Conservation (phyloP, 2,888 invertebrate species). For the Zonitis immaculata region DNA sequence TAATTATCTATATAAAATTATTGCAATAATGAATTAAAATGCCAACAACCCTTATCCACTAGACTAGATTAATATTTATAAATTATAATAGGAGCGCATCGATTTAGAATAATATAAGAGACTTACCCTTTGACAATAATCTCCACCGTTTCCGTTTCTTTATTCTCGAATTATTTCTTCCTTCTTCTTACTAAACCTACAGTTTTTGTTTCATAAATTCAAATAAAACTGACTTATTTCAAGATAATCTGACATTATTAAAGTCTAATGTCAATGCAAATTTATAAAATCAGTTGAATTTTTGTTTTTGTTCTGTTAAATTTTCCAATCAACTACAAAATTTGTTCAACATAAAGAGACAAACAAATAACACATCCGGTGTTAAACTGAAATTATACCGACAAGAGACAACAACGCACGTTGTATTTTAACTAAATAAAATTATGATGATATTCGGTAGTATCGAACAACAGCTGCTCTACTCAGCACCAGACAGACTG, state of each 20-base stretch:
- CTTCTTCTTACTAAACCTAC: neutral
- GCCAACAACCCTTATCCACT: neutral
- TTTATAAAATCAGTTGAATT: neutral
- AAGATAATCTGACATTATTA: neutral
- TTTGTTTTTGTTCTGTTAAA: too few species aligned
- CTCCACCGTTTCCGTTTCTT: neutral
- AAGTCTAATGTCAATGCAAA: neutral
- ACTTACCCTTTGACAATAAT: neutral
- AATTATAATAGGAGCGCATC: neutral
- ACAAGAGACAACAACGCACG: neutral
- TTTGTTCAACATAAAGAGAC: neutral
- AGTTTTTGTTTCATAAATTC: neutral
- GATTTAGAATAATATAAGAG: neutral
- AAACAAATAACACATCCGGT: neutral
- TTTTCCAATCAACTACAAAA: too few species aligned
- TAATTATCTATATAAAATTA: too few species aligned
- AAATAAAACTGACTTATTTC: neutral
- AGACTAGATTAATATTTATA: neutral
- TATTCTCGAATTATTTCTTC: neutral
- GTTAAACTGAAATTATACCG: neutral
- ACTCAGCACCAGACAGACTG: too few species aligned
- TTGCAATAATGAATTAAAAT: neutral
- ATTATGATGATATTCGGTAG: neutral
- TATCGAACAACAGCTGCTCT: constrained; percentile 1
- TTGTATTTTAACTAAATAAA: neutral